Conservation (phyloP, 2,113 vertebrate species). For the Platichthys flesus region DNA sequence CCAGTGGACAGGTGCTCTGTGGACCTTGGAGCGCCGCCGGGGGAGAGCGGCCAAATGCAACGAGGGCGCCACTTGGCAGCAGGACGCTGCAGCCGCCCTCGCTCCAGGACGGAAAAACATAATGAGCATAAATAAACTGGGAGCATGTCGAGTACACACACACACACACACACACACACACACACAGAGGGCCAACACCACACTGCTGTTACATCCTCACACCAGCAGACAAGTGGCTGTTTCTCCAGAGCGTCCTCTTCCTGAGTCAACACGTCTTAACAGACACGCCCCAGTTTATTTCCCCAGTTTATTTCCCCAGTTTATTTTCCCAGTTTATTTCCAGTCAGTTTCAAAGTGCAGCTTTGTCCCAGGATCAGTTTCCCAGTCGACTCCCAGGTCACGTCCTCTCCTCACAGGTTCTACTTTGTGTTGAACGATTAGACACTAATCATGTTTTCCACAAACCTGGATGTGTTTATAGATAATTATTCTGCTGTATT, state of each 20-base stretch:
- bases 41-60: conserved; percentile 57
- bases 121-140: conserved; percentile 59
- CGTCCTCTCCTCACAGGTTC: background rate
- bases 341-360: background rate
- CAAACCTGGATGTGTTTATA: background rate
- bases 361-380: background rate
- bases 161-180: background rate
- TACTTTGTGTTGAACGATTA: too few relatives aligned
- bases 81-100: conserved; percentile 16
- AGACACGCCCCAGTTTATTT: conserved; percentile 15
- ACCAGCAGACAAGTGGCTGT: conserved; percentile 11
- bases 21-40: conserved; percentile 44
- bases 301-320: background rate
- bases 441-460: background rate
- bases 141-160: conserved; percentile 1
- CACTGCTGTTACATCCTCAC: conserved; percentile 28
- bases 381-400: background rate
- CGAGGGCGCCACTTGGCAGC: conserved; percentile 59
- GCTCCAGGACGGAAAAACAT: conserved; percentile 58
- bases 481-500: too few relatives aligned
- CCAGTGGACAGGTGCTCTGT: conserved; percentile 68
- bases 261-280: conserved; percentile 25
- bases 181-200: conserved; percentile 38
- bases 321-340: too few relatives aligned
- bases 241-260: conserved; percentile 7